Evolutionary conservation across 2,888 invertebrate species (phyloP).

Genomic region (Ariolimax columbianus): DNA sequence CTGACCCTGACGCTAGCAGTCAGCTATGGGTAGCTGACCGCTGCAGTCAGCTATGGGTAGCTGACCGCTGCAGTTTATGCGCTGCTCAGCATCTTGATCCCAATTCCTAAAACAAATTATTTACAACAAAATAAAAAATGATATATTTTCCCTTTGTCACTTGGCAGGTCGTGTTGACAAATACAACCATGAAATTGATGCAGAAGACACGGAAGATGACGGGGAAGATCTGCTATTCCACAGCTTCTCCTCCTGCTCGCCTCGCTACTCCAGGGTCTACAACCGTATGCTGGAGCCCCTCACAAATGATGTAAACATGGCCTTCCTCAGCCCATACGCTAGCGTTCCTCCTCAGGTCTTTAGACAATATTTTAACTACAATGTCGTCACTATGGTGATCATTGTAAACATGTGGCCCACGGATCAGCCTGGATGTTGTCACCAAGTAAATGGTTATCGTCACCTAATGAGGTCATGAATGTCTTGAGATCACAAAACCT

Average conservation of each 20-base stretch:
- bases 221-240: slow-evolving; percentile 85
- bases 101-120: too few relatives aligned
- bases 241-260: slow-evolving; percentile 91
- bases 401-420: slow-evolving; percentile 37
- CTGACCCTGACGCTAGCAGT: too few relatives aligned
- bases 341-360: slow-evolving; percentile 52
- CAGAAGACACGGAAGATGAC: slow-evolving; percentile 83
- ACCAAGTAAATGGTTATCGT: neutral
- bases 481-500: too few relatives aligned
- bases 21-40: too few relatives aligned
- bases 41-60: too few relatives aligned
- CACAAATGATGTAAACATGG: slow-evolving; percentile 53
- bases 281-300: slow-evolving; percentile 50
- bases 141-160: neutral
- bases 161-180: slow-evolving; percentile 86
- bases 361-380: neutral
- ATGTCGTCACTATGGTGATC: slow-evolving; percentile 16
- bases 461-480: neutral
- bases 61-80: too few relatives aligned
- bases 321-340: slow-evolving; percentile 52
- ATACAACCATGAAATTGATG: slow-evolving; percentile 80
- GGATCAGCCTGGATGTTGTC: slow-evolving; percentile 27
- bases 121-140: too few relatives aligned
- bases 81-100: too few relatives aligned
- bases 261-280: slow-evolving; percentile 84